Percentiles rank a stretch among this genome's conserved stretches.
These are phyloP conservation scores for Dicrurus megarhynchus DNA, from an alignment of 2,113 vertebrate species.

Conservation along the genomic window DNA sequence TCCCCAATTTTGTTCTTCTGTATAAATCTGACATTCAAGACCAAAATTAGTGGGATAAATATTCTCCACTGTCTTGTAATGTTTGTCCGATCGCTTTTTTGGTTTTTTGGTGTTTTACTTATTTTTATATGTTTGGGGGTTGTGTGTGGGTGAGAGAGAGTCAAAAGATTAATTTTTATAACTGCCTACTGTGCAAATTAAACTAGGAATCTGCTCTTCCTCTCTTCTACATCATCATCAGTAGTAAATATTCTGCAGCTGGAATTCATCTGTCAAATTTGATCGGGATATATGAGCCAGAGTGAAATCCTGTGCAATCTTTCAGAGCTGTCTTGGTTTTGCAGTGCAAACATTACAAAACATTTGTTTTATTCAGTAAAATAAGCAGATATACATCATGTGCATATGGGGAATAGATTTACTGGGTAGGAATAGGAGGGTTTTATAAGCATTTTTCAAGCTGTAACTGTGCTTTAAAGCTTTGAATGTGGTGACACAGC, in stretches of 20 bases:
- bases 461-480: background rate
- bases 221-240: background rate
- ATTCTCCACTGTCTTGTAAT: background rate
- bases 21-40: background rate
- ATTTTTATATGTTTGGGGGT: background rate
- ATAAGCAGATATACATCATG: background rate
- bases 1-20: background rate
- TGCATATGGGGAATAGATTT: background rate
- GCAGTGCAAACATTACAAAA: background rate
- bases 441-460: background rate
- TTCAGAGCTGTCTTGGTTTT: background rate
- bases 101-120: accelerated
- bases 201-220: background rate
- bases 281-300: background rate
- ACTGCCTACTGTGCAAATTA: background rate
- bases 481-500: constrained; percentile 15
- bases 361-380: background rate
- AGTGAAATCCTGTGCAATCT: background rate
- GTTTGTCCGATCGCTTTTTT: background rate
- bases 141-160: background rate
- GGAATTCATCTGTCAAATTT: background rate
- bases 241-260: background rate
- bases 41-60: background rate
- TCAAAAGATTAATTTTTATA: background rate
- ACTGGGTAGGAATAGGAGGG: background rate